Evolutionary conservation across 2,797 vertebrate genomes (phyloP).

Genomic region (Gorsachius magnificus): DNA sequence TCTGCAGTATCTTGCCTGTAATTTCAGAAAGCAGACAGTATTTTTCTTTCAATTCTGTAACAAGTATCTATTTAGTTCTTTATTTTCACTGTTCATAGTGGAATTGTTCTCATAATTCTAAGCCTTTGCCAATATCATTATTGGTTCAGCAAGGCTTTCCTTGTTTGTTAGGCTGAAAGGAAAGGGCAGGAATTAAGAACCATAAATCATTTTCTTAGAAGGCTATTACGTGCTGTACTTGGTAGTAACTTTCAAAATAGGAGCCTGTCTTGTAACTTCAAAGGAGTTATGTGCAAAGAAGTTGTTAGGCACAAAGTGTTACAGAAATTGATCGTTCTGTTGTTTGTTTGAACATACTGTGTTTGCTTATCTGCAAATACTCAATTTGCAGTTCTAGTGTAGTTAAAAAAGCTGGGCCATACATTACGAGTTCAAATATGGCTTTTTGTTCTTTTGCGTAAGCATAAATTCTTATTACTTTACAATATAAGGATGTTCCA

Average conservation of each 20-base stretch:
- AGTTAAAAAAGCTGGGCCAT: neutral
- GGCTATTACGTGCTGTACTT: neutral
- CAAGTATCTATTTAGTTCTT: neutral
- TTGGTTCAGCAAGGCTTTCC: slow-evolving; percentile 28
- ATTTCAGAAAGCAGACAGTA: neutral
- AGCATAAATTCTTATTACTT: neutral
- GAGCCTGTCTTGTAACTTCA: neutral
- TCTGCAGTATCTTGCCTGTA: neutral
- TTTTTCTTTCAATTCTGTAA: neutral
- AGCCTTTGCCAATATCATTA: slow-evolving; percentile 12
- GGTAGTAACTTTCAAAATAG: slow-evolving; percentile 1
- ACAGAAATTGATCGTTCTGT: neutral
- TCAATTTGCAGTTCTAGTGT: neutral
- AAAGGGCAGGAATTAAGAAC: neutral
- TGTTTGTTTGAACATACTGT: neutral
- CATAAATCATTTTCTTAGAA: slow-evolving; percentile 3
- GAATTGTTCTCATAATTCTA: neutral
- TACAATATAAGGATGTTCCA: neutral
- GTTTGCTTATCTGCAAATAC: neutral
- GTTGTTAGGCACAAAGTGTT: neutral
- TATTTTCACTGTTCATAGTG: neutral
- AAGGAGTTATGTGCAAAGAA: neutral
- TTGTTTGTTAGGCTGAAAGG: slow-evolving; percentile 24
- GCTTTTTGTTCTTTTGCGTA: neutral
- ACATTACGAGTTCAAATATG: neutral